Evolutionary conservation across 2,888 invertebrate genomes (phyloP).

Genomic region (Scaeva pyrastri): DNA sequence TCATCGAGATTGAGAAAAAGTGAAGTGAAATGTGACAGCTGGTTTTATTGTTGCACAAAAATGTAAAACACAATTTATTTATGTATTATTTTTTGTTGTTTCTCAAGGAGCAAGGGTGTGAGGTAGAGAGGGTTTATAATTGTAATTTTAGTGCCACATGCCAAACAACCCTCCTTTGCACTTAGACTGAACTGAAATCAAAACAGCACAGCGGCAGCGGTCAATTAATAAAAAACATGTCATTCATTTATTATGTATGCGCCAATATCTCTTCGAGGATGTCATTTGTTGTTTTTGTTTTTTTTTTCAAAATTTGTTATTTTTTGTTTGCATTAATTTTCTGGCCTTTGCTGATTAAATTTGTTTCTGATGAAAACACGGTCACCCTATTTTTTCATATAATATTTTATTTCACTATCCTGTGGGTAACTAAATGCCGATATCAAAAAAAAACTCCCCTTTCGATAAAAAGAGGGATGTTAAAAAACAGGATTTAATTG

Average conservation of each 20-base stretch:
- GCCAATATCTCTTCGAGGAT: not conserved
- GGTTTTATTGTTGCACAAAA: constrained; percentile 50
- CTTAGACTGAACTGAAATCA: constrained; percentile 20
- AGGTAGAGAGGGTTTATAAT: constrained; percentile 39
- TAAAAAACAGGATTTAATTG: constrained; percentile 1
- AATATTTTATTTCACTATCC: not conserved
- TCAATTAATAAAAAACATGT: constrained; percentile 58
- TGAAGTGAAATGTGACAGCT: constrained; percentile 60
- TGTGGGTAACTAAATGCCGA: not conserved
- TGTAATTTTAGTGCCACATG: constrained; percentile 34
- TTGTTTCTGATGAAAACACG: not conserved
- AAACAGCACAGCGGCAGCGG: constrained; percentile 6
- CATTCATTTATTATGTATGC: not conserved
- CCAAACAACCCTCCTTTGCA: constrained; percentile 3
- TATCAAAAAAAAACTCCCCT: constrained; percentile 9
- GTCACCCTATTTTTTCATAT: not conserved
- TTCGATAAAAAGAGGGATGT: not conserved
- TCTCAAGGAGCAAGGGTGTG: constrained; percentile 9
- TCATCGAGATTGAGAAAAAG: constrained; percentile 36
- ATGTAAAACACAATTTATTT: constrained; percentile 7
- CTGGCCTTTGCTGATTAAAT: not conserved
- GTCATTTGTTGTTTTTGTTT: not conserved
- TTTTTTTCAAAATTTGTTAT: not conserved
- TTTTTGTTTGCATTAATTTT: constrained; percentile 21
- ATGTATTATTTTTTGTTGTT: not conserved